Percentiles rank a stretch among this genome's conserved stretches.
These are phyloP conservation scores for Myrmophylax atrothorax DNA, from an alignment of 2,113 vertebrate species.

Conservation along the genomic window DNA sequence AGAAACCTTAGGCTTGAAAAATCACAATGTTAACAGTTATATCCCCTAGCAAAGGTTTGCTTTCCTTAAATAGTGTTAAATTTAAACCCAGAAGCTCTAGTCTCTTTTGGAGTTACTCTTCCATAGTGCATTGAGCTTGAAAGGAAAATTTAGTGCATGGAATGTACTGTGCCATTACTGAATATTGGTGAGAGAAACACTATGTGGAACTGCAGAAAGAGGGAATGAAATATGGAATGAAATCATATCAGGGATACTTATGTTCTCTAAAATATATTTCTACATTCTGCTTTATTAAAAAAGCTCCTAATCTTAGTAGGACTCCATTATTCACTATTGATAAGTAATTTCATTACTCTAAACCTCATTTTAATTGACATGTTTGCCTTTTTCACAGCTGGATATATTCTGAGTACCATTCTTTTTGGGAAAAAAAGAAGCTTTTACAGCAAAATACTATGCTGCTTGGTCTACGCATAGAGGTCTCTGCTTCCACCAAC, in stretches of 20 bases:
- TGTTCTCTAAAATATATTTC: background rate
- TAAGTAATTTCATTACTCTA: background rate
- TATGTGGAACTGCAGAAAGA: background rate
- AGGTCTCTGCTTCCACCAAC: background rate
- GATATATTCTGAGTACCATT: background rate
- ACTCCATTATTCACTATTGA: background rate
- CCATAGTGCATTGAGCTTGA: slow-evolving; percentile 69
- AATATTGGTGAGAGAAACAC: background rate
- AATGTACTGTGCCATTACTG: slow-evolving; percentile 30
- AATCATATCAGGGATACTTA: background rate
- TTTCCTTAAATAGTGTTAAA: slow-evolving; percentile 82
- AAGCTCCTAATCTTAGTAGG: background rate
- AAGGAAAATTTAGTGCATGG: slow-evolving; percentile 65
- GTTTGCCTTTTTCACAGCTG: background rate
- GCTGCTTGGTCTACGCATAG: background rate
- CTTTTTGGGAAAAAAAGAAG: background rate
- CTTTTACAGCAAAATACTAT: background rate
- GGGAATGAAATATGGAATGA: background rate
- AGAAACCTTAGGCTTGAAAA: slow-evolving; percentile 78
- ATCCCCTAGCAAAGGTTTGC: slow-evolving; percentile 75
- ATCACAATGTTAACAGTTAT: slow-evolving; percentile 78
- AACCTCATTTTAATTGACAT: background rate
- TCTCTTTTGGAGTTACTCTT: slow-evolving; percentile 68
- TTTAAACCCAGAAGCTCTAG: slow-evolving; percentile 74
- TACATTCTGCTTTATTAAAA: background rate